Evolutionary conservation across 2,113 vertebrate genomes (phyloP).

Genomic region (Herpetotheres cachinnans): DNA sequence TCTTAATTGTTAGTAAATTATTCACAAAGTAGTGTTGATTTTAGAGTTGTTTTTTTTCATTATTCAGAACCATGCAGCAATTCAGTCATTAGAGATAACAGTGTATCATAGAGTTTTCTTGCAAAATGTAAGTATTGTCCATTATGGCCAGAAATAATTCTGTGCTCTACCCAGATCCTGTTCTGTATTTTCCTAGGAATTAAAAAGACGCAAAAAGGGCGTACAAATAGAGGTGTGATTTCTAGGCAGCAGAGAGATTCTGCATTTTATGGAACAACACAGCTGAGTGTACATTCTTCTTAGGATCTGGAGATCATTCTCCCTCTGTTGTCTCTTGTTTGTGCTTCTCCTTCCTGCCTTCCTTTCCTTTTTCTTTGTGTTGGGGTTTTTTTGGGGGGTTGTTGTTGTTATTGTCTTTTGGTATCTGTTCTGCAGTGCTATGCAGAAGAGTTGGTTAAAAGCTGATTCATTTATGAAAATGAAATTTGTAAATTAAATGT

Average conservation of each 20-base stretch:
- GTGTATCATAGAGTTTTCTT: not conserved
- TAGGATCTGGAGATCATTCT: not conserved
- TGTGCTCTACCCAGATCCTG: not conserved
- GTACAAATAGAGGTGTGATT: not conserved
- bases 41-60: not conserved
- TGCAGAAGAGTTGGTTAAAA: not conserved
- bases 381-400: not conserved
- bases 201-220: not conserved
- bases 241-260: not conserved
- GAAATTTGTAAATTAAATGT: not conserved
- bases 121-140: not conserved
- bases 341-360: not conserved
- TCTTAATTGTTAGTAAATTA: not conserved
- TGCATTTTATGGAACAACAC: not conserved
- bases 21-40: not conserved
- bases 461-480: not conserved
- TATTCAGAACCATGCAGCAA: not conserved
- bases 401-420: not conserved
- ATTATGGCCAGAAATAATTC: not conserved
- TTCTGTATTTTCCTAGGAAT: not conserved
- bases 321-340: not conserved
- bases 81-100: not conserved
- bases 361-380: not conserved
- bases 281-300: not conserved
- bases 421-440: not conserved